A percentile compares a stretch with the other conserved stretches of the same genome.
These are phyloP conservation scores for Parus major DNA, from an alignment of 2,113 vertebrate genomes.

Conservation along the genomic window DNA sequence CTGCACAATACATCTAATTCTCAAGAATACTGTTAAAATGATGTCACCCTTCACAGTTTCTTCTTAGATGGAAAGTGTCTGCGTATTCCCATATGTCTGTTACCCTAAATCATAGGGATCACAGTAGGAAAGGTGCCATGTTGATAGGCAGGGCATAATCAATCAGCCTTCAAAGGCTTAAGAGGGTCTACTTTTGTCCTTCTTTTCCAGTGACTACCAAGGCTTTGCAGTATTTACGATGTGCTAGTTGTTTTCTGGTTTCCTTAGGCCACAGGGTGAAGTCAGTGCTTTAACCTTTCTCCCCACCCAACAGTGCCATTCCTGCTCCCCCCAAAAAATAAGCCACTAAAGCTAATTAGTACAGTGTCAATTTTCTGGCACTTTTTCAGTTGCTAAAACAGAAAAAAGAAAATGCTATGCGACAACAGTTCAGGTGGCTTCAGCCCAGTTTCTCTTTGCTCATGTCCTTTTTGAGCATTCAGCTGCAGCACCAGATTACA, in stretches of 20 bases:
- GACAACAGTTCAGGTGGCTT: neutral
- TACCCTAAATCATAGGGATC: neutral
- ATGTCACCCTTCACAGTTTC: neutral
- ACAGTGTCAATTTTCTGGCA: neutral
- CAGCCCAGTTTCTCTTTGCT: neutral
- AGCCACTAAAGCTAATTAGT: neutral
- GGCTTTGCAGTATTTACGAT: neutral
- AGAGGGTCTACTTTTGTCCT: neutral
- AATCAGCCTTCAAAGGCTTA: neutral
- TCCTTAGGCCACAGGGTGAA: neutral
- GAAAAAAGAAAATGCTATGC: neutral
- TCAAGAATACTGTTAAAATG: neutral
- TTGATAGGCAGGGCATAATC: neutral
- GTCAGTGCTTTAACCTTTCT: neutral
- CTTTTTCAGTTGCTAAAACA: neutral
- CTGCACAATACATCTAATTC: neutral
- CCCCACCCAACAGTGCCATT: neutral
- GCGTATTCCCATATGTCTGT: neutral
- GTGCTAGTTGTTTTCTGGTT: neutral
- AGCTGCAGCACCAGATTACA: neutral
- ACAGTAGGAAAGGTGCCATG: neutral
- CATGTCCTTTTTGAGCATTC: neutral
- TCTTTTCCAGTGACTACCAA: neutral
- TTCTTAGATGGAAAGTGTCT: neutral
- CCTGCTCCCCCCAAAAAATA: neutral